Evolutionary conservation across 2,113 vertebrate species (phyloP).

Genomic region (Chiloscyllium plagiosum): DNA sequence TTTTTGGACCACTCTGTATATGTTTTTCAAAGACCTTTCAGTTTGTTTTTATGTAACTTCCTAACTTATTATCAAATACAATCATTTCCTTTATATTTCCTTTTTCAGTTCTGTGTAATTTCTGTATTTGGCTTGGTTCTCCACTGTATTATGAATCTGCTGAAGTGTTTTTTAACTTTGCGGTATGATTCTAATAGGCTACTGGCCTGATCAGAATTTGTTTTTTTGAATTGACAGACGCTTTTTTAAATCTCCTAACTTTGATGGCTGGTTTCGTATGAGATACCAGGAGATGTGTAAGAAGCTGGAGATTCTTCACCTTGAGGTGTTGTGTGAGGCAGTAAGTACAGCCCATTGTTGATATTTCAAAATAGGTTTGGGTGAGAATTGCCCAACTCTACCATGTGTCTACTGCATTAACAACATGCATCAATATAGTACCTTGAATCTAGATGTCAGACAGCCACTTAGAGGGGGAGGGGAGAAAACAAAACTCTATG

Average conservation of each 20-base stretch:
- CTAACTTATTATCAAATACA: neutral
- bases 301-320: constrained; percentile 81
- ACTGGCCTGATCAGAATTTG: neutral
- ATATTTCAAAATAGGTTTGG: neutral
- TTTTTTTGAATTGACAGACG: constrained; percentile 55
- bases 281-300: constrained; percentile 81
- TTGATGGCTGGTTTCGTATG: constrained; percentile 89
- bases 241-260: constrained; percentile 87
- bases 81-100: neutral
- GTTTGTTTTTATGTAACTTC: neutral
- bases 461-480: neutral
- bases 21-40: neutral
- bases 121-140: neutral
- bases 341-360: constrained; percentile 52
- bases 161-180: neutral
- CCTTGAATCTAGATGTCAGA: neutral
- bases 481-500: neutral
- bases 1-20: neutral
- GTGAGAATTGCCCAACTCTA: neutral
- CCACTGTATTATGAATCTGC: neutral
- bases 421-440: neutral
- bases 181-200: neutral
- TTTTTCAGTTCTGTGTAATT: neutral
- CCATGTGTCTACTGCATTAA: neutral
- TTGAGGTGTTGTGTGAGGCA: constrained; percentile 78